Base-by-base conservation (phyloP, 2,113 vertebrate species). In the Calcarius ornatus region DNA sequence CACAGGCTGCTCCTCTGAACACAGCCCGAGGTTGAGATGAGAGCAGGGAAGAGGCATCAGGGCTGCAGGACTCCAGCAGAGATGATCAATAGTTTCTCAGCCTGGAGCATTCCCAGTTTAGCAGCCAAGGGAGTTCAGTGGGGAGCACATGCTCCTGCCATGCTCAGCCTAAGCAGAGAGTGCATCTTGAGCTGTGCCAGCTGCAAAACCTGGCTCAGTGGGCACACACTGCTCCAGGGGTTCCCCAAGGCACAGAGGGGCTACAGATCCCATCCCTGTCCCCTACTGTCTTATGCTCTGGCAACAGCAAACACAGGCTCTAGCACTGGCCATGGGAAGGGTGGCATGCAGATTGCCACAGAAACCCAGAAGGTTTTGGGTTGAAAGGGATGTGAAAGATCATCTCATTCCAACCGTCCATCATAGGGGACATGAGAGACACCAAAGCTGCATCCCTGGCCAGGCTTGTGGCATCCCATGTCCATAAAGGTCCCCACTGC, bases 21-120 rank as follows among this genome's bases (percentile, higher is more conserved):
- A 6, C 54, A 53, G 59, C 64, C 64, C 2, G 0, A 12, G 57
- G 59, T 1, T 31, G 50, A 38, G 43, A 33, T 12, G 43, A 38
- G 54, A 47, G 38, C 0, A 0, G 73, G 48, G 18, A 61, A n/a
- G 42, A 59, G 9, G 31, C 0, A 0, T 6, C 42, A 11, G 48
- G 31, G 51, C 68, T 71, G 51, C 68, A 42, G 8, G 4, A 30
- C n/a, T 43, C 48, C 59, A 50, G 75, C 53, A 68, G 69, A 27
- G 37, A 47, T 27, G 35, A 51, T 33, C 57, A 20, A 0, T 13
- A 22, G 11, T 35, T 77, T 48, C 64, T 31, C 64, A 66, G 43
- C 48, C 42, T 28, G 47, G 8, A 48, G 64, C 43, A 42, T 16
- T 77, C 69, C 24, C 5, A 5, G 31, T 33, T 42, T 5, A 19